Percentiles rank a stretch among this genome's conserved stretches.
Conservation (phyloP, 1,140 invertebrate species). For the Caenorhabditis briggsae region DNA sequence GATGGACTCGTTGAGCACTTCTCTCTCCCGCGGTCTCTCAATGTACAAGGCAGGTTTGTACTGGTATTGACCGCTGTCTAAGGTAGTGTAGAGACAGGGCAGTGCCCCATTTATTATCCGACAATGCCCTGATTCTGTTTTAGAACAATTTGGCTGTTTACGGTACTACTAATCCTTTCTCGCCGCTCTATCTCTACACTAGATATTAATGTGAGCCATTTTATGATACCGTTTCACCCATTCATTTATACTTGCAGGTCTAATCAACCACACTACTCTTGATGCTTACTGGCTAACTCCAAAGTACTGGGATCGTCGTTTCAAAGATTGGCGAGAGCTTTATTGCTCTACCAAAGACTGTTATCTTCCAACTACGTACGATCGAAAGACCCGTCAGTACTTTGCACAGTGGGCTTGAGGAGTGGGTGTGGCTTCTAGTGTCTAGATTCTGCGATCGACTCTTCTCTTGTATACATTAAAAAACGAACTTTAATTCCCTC, state of each 20-base stretch:
- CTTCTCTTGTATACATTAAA: not conserved
- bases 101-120: not conserved
- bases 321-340: constrained; percentile 65
- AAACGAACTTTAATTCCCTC: not conserved
- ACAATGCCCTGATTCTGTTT: not conserved
- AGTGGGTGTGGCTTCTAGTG: constrained; percentile 23
- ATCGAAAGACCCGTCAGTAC: constrained; percentile 64
- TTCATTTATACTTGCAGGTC: constrained; percentile 20
- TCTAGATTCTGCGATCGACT: constrained; percentile 53
- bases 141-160: constrained; percentile 59
- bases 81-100: constrained; percentile 50
- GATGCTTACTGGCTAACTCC: constrained; percentile 68
- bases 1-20: constrained; percentile 62
- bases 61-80: constrained; percentile 43
- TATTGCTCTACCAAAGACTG: constrained; percentile 58
- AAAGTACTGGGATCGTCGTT: constrained; percentile 66
- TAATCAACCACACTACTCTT: constrained; percentile 66
- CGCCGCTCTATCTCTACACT: constrained; percentile 62
- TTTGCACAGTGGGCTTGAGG: constrained; percentile 63
- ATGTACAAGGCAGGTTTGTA: constrained; percentile 66
- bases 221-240: not conserved
- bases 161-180: constrained; percentile 65
- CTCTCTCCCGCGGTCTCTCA: constrained; percentile 62
- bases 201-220: constrained; percentile 43
- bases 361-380: constrained; percentile 63